Conservation (phyloP, 2,113 vertebrate species). For the Vulpes lagopus region DNA sequence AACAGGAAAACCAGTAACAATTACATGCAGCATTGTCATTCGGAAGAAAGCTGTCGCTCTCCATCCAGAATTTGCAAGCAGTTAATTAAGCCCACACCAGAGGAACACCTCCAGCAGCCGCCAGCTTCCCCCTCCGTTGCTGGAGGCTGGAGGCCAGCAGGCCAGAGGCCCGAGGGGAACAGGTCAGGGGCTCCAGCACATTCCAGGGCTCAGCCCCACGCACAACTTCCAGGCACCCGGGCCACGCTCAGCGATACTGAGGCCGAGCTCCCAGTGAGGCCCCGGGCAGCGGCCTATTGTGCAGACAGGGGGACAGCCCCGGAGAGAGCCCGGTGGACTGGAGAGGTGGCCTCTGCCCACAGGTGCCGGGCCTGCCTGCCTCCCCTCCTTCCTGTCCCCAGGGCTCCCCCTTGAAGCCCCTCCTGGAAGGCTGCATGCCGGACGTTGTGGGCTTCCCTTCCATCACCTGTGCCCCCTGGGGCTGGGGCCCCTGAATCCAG, state of each 20-base stretch:
- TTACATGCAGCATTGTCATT: not conserved
- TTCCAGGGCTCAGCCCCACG: not conserved
- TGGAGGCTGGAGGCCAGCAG: no score
- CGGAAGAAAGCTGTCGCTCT: not conserved
- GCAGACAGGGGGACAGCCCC: not conserved
- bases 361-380: not conserved
- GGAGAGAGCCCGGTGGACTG: not conserved
- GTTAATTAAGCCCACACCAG: not conserved
- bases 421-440: not conserved
- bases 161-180: no score
- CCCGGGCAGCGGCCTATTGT: rapidly evolving
- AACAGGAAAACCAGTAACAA: not conserved
- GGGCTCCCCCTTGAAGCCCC: not conserved
- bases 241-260: rapidly evolving
- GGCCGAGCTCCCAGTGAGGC: rapidly evolving
- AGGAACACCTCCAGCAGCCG: rapidly evolving
- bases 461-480: rapidly evolving
- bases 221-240: rapidly evolving
- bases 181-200: not conserved
- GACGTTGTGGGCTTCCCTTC: rapidly evolving
- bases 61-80: not conserved
- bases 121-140: no score
- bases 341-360: rapidly evolving
- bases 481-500: not conserved
- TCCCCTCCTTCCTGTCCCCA: not conserved